These are phyloP conservation scores for Nymphalis urticae DNA, from an alignment of 2,888 invertebrate genomes.

Conservation along the genomic window DNA sequence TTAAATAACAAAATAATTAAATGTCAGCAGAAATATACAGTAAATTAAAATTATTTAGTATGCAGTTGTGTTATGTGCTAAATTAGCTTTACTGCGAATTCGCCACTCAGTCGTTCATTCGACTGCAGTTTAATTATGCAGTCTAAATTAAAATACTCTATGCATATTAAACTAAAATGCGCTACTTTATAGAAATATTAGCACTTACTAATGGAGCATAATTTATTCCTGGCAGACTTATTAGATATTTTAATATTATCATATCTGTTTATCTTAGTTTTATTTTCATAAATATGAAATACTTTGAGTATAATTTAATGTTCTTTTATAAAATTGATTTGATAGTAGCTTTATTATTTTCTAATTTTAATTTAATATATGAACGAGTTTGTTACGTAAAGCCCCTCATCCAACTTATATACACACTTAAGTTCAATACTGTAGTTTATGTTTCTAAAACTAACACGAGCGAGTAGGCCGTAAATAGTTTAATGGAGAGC, in stretches of 20 bases:
- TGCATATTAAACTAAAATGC: constrained; percentile 27
- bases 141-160: constrained; percentile 24
- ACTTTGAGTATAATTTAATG: neutral
- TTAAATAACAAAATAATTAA: too few relatives aligned
- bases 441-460: constrained; percentile 7
- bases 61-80: constrained; percentile 20
- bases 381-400: too few relatives aligned
- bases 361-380: too few relatives aligned
- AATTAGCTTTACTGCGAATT: constrained; percentile 21
- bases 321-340: too few relatives aligned
- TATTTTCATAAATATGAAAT: constrained; percentile 4
- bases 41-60: constrained; percentile 18
- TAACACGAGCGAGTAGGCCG: constrained; percentile 13
- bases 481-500: constrained; percentile 22
- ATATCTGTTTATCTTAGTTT: constrained; percentile 3
- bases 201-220: constrained; percentile 15
- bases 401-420: neutral
- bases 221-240: constrained; percentile 15
- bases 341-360: too few relatives aligned
- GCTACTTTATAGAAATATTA: constrained; percentile 29
- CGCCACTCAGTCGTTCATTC: constrained; percentile 19
- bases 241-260: constrained; percentile 8
- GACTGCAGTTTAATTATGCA: constrained; percentile 22
- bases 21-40: neutral
- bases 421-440: neutral